phyloP scores from a whole-genome alignment of 1,140 invertebrate species.

The Agrypnia vestita region DNA sequence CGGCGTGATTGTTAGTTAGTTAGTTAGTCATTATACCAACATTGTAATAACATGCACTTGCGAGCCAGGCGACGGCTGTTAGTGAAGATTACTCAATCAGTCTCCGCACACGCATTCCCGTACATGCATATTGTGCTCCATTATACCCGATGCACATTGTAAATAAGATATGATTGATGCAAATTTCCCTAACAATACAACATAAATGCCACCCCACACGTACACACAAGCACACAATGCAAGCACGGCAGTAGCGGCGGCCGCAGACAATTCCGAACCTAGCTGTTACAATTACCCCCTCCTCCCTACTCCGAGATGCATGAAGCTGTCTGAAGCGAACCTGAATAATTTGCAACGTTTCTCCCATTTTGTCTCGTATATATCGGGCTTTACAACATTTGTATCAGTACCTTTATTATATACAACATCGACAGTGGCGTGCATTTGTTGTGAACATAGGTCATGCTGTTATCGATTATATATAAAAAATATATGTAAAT shows the following conservation, averaged over 20 bases:
- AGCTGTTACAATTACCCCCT: neutral
- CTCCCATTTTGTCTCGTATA: neutral
- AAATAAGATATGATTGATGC: slow-evolving; percentile 17
- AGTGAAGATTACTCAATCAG: no score
- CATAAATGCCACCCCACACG: neutral
- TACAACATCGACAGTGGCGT: no score
- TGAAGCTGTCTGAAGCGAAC: slow-evolving; percentile 19
- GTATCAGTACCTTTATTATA: no score
- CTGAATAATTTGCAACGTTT: slow-evolving; percentile 14
- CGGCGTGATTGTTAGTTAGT: no score
- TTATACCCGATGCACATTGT: neutral
- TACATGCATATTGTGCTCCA: no score
- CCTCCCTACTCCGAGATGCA: neutral
- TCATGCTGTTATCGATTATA: no score
- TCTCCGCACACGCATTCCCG: no score
- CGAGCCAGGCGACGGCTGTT: no score
- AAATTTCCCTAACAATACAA: slow-evolving; percentile 4
- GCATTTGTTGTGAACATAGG: no score
- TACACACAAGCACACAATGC: slow-evolving; percentile 1
- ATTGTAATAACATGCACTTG: no score
- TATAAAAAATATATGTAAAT: no score
- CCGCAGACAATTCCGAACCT: slow-evolving; percentile 5
- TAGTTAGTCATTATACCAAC: no score
- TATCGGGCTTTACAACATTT: neutral
- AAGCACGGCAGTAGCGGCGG: neutral